Percentiles rank a stretch among this genome's conserved stretches.
Evolutionary conservation across 2,888 invertebrate species (phyloP).

Genomic region (Ariolimax columbianus): DNA sequence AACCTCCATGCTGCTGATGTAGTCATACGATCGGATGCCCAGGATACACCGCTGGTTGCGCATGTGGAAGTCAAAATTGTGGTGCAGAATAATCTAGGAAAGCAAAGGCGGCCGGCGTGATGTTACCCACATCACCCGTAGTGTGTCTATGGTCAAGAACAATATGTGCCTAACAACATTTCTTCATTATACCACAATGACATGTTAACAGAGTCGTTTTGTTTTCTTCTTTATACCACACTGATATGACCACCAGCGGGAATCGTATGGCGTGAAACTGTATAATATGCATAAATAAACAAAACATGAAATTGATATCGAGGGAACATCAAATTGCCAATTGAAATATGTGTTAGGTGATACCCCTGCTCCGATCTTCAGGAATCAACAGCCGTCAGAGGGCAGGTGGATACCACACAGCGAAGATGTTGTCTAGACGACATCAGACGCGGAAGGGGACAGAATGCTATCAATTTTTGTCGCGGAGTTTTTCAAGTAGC

Average conservation of each 20-base stretch:
- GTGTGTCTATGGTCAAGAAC: no score
- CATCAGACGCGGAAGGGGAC: slow-evolving; percentile 16
- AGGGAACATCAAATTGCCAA: neutral
- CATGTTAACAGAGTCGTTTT: no score
- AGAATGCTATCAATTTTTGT: slow-evolving; percentile 32
- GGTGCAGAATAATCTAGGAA: no score
- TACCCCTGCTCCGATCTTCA: neutral
- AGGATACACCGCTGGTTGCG: no score
- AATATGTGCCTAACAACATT: no score
- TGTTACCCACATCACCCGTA: no score
- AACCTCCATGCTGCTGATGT: no score
- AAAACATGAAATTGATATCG: neutral
- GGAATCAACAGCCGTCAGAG: slow-evolving; percentile 19
- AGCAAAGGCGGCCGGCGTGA: no score
- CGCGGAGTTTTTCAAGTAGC: neutral
- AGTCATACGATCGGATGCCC: no score
- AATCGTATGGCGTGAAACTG: neutral
- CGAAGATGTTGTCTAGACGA: slow-evolving; percentile 23
- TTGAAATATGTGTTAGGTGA: neutral
- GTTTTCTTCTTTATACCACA: no score
- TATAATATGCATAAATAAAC: neutral
- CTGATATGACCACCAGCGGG: neutral
- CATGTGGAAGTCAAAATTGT: no score
- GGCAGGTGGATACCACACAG: slow-evolving; percentile 40
- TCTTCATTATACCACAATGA: no score